Evolutionary conservation across 2,113 vertebrate species (phyloP).

Genomic region (Orcinus orca): DNA sequence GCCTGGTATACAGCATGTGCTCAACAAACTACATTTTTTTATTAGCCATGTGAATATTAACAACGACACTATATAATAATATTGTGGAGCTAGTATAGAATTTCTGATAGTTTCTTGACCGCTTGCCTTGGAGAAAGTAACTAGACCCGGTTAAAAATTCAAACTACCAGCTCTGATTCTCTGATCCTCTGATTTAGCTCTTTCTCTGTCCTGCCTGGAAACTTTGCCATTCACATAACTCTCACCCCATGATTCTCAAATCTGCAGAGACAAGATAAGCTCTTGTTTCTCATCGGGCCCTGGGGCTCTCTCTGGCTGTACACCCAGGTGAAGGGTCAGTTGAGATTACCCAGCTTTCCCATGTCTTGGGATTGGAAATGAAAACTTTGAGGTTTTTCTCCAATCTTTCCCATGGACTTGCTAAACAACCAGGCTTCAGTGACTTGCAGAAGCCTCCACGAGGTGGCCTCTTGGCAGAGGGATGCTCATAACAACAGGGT

Average conservation of each 20-base stretch:
- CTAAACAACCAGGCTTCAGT: neutral
- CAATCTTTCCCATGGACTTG: neutral
- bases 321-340: neutral
- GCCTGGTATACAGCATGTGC: neutral
- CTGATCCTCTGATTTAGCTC: neutral
- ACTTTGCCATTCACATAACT: neutral
- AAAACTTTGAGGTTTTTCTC: neutral
- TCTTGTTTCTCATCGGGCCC: neutral
- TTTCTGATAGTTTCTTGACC: constrained; percentile 28
- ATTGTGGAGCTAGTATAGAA: neutral
- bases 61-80: neutral
- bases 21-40: neutral
- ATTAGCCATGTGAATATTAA: neutral
- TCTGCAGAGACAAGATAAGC: neutral
- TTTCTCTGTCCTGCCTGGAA: neutral
- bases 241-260: neutral
- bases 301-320: neutral
- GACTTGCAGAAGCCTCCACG: neutral
- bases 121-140: neutral
- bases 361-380: neutral
- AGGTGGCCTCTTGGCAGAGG: neutral
- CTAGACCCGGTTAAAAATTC: neutral
- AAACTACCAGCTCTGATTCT: neutral
- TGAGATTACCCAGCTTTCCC: neutral
- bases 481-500: neutral